These are phyloP conservation scores for Arnoldichthys spilopterus DNA, from an alignment of 2,797 vertebrate genomes.

Conservation along the genomic window DNA sequence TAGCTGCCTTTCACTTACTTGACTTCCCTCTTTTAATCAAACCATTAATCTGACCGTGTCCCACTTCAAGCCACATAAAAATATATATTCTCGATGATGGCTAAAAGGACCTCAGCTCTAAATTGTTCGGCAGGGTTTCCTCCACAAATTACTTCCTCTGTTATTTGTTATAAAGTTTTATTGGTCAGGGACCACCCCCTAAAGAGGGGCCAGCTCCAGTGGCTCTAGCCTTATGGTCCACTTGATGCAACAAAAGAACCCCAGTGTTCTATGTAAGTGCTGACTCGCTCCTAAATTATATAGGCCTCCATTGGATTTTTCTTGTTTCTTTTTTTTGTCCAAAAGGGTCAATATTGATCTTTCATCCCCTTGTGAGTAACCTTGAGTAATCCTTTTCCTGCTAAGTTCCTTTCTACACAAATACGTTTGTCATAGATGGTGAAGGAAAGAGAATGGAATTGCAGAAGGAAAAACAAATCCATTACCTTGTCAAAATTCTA, in stretches of 20 bases:
- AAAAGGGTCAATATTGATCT: constrained; percentile 70
- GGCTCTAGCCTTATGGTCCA: constrained; percentile 24
- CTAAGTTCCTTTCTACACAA: constrained; percentile 56
- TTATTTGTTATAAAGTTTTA: constrained; percentile 58
- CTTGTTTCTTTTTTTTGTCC: constrained; percentile 37
- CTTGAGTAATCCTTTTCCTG: constrained; percentile 66
- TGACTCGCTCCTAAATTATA: constrained; percentile 62
- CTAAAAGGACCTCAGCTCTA: constrained; percentile 21
- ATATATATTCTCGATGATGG: constrained; percentile 31
- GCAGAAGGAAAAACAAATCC: constrained; percentile 60
- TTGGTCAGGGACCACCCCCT: constrained; percentile 50
- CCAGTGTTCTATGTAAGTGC: constrained; percentile 48
- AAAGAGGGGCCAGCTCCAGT: constrained; percentile 37
- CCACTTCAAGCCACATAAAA: constrained; percentile 43
- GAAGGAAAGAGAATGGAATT: constrained; percentile 59
- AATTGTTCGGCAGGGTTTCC: constrained; percentile 33
- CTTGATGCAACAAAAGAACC: constrained; percentile 50
- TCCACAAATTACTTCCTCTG: constrained; percentile 47
- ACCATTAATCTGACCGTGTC: constrained; percentile 27
- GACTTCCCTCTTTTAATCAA: constrained; percentile 28
- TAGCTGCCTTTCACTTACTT: background rate
- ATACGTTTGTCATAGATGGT: constrained; percentile 62
- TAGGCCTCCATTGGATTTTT: constrained; percentile 56
- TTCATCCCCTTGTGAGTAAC: constrained; percentile 62
- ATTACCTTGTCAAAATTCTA: constrained; percentile 63